Evolutionary conservation across 2,113 vertebrate species (phyloP).

Genomic region (Pipra filicauda): DNA sequence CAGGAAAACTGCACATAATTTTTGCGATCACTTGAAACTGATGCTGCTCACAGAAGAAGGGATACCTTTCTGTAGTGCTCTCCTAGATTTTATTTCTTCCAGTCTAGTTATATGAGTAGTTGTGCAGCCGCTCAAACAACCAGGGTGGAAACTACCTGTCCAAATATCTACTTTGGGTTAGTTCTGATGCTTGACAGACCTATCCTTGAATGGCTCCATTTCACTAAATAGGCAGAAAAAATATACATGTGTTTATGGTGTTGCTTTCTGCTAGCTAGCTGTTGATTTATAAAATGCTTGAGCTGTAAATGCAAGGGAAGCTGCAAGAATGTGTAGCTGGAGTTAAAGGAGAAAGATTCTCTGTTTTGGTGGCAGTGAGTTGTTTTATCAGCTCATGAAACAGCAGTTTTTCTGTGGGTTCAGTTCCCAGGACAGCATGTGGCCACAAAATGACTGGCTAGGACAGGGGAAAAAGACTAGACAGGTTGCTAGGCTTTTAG

Average conservation of each 20-base stretch:
- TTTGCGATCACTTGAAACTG: neutral
- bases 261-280: neutral
- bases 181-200: neutral
- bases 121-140: neutral
- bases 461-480: neutral
- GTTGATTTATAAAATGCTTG: neutral
- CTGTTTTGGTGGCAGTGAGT: neutral
- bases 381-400: neutral
- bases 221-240: neutral
- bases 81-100: neutral
- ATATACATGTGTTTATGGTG: accelerated
- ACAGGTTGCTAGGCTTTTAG: neutral
- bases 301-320: neutral
- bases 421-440: neutral
- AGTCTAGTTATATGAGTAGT: neutral
- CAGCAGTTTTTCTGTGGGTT: neutral
- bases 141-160: neutral
- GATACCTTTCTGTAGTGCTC: neutral
- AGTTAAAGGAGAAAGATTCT: neutral
- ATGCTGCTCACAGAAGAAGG: neutral
- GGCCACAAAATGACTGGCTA: neutral
- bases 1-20: neutral
- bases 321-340: neutral
- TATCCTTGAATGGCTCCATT: neutral
- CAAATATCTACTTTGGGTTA: neutral